phyloP scores from a whole-genome alignment of 2,113 vertebrate species.

The Pluvianellus socialis region DNA sequence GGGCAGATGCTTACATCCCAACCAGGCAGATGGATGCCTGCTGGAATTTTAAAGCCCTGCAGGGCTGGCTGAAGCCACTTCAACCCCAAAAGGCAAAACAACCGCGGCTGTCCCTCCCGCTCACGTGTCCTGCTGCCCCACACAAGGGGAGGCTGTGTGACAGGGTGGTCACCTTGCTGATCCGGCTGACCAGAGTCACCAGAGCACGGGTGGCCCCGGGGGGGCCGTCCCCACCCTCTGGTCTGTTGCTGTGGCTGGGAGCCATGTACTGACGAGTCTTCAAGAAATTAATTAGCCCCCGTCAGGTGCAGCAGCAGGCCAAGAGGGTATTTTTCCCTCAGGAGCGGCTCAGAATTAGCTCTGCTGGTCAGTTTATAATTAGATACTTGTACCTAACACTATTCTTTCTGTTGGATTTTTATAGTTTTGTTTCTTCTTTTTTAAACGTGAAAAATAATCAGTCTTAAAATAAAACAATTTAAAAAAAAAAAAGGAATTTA shows the following conservation, averaged over 20 bases:
- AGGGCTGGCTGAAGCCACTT: neutral
- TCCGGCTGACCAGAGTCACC: neutral
- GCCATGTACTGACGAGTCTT: accelerated
- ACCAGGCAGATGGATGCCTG: accelerated
- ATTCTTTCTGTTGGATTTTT: conserved; percentile 48
- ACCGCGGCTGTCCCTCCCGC: neutral
- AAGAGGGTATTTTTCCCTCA: neutral
- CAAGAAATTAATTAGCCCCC: neutral
- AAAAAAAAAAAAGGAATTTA: neutral
- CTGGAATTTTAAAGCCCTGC: neutral
- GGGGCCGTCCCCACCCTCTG: accelerated
- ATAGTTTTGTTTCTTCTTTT: conserved; percentile 25
- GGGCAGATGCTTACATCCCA: neutral
- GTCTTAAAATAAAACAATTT: conserved; percentile 31
- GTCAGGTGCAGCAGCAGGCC: neutral
- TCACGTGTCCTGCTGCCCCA: neutral
- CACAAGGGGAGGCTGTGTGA: neutral
- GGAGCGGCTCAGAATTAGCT: neutral
- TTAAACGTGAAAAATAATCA: conserved; percentile 25
- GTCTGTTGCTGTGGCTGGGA: neutral
- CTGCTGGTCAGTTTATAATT: conserved; percentile 26
- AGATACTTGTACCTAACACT: neutral
- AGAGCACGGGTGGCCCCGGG: accelerated
- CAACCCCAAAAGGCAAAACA: neutral
- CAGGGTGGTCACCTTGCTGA: accelerated